Base-by-base conservation (phyloP, 2,888 invertebrate genomes). In the Eristalinus aeneus region DNA sequence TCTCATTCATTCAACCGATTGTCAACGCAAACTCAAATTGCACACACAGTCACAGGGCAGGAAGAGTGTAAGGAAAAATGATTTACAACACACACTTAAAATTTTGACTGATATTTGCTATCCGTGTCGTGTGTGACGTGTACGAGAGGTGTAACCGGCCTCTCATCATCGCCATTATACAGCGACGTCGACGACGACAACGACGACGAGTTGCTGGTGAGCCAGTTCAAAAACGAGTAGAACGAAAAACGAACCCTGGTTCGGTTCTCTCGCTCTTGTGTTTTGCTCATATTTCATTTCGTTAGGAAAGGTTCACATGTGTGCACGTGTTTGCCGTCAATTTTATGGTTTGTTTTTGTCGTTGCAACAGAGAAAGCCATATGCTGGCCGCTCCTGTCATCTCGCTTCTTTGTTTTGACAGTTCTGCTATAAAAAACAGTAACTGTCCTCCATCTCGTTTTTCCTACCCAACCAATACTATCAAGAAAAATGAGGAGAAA, bases 251-350 rank as follows among this genome's bases (percentile, higher is more conserved):
- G 81, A 81, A 73, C 76, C 61, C 56, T 80, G 81, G 74, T 76
- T 81, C 69, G 73, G 69, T 65, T 86, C 69, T 86, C 86, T 86
- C 86, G 74, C 86, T 86, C 82, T 86, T 34, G 27, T 89, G 90
- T 91, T 90, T 90, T 90, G 90, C 90, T 90, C 90, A 89, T 90
- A 90, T 90, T 89, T 91, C 89, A 90, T 90, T 89, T 89, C 53
- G 69, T 80, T 85, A 72, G 84, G 84, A 69, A 85, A 80, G 80
- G 85, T 82, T 86, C 86, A 86, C 86, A 81, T 82, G 86, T 86
- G 77, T 86, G 88, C 90, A 89, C 89, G 89, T 89, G 90, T 88
- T 89, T 89, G 89, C 89, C 90, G 88, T 90, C 89, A 89, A 88
- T 90, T 90, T 90, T 90, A 90, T 89, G 90, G 90, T 90, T 90